phyloP scores from a whole-genome alignment of 1,140 invertebrate genomes.

The Drosophila equinoxialis region DNA sequence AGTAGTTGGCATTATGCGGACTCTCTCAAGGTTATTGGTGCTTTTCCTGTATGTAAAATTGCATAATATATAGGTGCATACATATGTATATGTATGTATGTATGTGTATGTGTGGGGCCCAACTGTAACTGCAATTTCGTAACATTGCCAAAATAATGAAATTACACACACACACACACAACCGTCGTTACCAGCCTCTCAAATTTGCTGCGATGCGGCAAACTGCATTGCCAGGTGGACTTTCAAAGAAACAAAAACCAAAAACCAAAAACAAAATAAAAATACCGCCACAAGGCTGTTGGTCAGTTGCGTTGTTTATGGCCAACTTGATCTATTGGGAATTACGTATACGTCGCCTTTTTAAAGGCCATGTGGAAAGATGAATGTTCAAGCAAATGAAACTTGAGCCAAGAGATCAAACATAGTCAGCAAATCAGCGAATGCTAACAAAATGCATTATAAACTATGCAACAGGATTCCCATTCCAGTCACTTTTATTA shows the following conservation, averaged over 20 bases:
- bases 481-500: no score
- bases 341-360: neutral
- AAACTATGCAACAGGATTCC: no score
- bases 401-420: neutral
- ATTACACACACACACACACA: neutral
- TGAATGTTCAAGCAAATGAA: neutral
- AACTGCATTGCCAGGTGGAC: conserved; percentile 17
- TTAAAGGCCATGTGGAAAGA: neutral
- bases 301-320: conserved; percentile 42
- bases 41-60: neutral
- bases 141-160: conserved; percentile 12
- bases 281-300: neutral
- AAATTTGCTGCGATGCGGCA: conserved; percentile 7
- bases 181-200: neutral
- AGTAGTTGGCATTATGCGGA: conserved; percentile 9
- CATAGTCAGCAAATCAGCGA: neutral
- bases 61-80: neutral
- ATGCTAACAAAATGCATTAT: neutral
- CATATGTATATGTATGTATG: neutral
- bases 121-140: neutral
- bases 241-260: neutral
- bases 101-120: neutral
- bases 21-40: neutral
- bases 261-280: neutral
- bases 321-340: neutral